phyloP scores from a whole-genome alignment of 1,140 invertebrate genomes.

The Lysiphlebus fabarum region DNA sequence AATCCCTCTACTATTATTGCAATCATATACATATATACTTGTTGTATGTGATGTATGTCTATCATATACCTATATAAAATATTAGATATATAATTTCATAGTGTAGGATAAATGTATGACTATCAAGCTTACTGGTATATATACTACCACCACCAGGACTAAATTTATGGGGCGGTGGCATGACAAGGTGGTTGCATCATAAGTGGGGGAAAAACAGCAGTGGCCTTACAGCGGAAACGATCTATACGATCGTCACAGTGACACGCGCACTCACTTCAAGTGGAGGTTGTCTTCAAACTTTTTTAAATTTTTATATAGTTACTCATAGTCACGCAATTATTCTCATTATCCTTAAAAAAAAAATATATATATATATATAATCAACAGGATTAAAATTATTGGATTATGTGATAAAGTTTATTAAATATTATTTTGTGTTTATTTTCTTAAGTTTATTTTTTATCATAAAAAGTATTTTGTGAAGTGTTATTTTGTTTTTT shows the following conservation, averaged over 20 bases:
- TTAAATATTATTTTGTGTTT: too few species aligned
- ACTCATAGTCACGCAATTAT: not conserved
- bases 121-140: not conserved
- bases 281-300: conserved; percentile 34
- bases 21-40: conserved; percentile 36
- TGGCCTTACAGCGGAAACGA: conserved; percentile 51
- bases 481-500: too few species aligned
- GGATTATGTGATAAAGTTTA: too few species aligned
- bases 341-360: not conserved
- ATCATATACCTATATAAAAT: too few species aligned
- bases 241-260: conserved; percentile 50
- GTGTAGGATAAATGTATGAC: too few species aligned
- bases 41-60: too few species aligned
- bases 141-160: not conserved
- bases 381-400: too few species aligned
- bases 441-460: too few species aligned
- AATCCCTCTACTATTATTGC: not conserved
- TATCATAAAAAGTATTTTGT: too few species aligned
- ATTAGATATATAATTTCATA: not conserved
- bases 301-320: conserved; percentile 5
- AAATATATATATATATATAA: too few species aligned
- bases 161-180: conserved; percentile 10
- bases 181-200: conserved; percentile 13
- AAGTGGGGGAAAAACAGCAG: conserved; percentile 26
- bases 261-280: conserved; percentile 55